Evolutionary conservation across 2,888 invertebrate genomes (phyloP).

Genomic region (Epistrophe grossulariae): DNA sequence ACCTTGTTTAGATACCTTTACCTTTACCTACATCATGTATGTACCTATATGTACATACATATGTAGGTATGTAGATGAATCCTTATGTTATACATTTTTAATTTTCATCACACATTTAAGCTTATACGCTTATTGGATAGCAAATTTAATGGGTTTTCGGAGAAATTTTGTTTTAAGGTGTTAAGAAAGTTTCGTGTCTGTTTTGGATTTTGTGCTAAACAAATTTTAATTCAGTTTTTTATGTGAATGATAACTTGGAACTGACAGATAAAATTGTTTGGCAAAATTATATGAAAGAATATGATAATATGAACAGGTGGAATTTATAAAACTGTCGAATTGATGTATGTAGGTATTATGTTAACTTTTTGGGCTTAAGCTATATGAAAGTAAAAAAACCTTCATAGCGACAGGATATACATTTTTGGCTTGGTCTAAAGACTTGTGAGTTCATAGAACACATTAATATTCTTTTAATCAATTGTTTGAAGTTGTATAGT

Average conservation of each 20-base stretch:
- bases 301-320: slow-evolving; percentile 2
- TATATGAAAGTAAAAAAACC: no score
- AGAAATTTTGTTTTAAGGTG: slow-evolving; percentile 20
- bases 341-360: background rate
- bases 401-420: no score
- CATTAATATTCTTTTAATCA: no score
- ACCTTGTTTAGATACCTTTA: slow-evolving; percentile 12
- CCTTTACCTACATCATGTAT: no score
- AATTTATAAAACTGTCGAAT: background rate
- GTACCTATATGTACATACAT: no score
- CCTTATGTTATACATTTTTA: slow-evolving; percentile 49
- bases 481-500: no score
- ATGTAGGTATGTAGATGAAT: slow-evolving; percentile 20
- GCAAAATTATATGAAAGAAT: background rate
- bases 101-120: slow-evolving; percentile 42
- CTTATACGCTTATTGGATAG: slow-evolving; percentile 33
- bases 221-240: slow-evolving; percentile 16
- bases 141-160: slow-evolving; percentile 27
- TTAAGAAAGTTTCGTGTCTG: slow-evolving; percentile 15
- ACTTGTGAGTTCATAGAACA: no score
- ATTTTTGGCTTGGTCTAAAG: no score
- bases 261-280: slow-evolving; percentile 5
- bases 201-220: background rate
- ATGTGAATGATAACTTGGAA: background rate
- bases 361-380: background rate